Percentiles rank a stretch among this genome's conserved stretches.
Evolutionary conservation across 2,113 vertebrate genomes (phyloP).

Genomic region (Myocastor coypus): DNA sequence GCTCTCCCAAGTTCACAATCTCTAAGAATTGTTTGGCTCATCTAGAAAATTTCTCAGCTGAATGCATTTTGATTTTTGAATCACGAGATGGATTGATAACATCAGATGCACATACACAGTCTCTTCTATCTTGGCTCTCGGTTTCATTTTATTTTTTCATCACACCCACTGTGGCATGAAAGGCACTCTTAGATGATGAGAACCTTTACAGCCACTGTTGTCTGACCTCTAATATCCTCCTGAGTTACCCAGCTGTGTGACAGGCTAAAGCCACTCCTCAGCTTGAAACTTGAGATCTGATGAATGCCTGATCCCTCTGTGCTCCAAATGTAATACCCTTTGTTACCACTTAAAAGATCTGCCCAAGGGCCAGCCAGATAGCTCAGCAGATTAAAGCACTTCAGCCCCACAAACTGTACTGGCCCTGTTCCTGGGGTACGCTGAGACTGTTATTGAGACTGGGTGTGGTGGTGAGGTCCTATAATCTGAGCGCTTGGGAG

Average conservation of each 20-base stretch:
- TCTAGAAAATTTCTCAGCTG: not conserved
- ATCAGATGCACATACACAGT: not conserved
- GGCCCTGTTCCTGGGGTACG: too few species aligned
- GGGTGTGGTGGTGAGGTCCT: too few species aligned
- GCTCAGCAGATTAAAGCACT: too few species aligned
- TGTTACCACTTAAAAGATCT: not conserved
- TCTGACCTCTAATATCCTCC: too few species aligned
- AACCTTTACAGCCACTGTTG: not conserved
- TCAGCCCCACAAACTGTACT: too few species aligned
- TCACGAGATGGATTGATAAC: not conserved
- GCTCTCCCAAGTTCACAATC: not conserved
- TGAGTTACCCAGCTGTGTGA: not conserved
- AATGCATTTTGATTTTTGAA: not conserved
- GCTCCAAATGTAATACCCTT: not conserved
- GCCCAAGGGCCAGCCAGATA: too few species aligned
- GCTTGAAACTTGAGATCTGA: not conserved
- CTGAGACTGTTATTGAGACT: too few species aligned
- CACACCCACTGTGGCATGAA: not conserved
- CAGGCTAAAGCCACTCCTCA: not conserved
- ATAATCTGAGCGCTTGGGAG: too few species aligned
- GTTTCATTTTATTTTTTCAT: not conserved
- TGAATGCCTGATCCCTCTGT: not conserved
- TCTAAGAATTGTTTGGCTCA: not conserved
- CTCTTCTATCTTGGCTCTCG: not conserved
- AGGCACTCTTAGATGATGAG: not conserved